Conservation (phyloP, 2,113 vertebrate species). For the Puntigrus tetrazona region DNA sequence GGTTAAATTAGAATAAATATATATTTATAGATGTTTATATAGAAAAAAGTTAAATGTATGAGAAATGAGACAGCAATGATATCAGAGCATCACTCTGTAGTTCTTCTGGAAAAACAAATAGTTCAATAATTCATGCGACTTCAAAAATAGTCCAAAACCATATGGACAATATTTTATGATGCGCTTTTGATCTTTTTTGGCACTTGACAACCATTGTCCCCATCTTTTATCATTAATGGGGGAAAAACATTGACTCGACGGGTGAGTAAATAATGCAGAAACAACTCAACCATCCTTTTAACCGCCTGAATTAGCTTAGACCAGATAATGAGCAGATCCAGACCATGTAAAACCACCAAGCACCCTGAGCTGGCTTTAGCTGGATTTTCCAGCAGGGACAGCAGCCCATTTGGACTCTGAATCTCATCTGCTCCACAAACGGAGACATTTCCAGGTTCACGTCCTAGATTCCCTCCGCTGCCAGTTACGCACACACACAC, state of each 20-base stretch:
- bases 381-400: slow-evolving; percentile 33
- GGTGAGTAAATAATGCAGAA: background rate
- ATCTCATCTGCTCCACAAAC: slow-evolving; percentile 48
- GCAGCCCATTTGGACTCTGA: slow-evolving; percentile 47
- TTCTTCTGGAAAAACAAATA: too few species aligned
- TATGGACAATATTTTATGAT: background rate
- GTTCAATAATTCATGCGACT: too few species aligned
- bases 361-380: slow-evolving; percentile 1
- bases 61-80: too few species aligned
- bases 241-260: background rate
- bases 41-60: too few species aligned
- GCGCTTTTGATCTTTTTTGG: background rate
- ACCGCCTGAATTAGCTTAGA: background rate
- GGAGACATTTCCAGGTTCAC: slow-evolving; percentile 46
- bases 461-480: slow-evolving; percentile 45
- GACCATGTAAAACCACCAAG: background rate
- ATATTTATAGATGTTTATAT: too few species aligned
- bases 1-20: too few species aligned
- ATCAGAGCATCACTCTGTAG: too few species aligned
- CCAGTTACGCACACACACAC: slow-evolving; percentile 46
- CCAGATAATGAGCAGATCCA: background rate
- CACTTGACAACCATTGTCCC: background rate
- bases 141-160: background rate
- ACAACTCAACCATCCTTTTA: background rate
- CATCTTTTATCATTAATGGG: background rate